phyloP scores from a whole-genome alignment of 1,140 invertebrate genomes.

The Frieseomelitta varia region DNA sequence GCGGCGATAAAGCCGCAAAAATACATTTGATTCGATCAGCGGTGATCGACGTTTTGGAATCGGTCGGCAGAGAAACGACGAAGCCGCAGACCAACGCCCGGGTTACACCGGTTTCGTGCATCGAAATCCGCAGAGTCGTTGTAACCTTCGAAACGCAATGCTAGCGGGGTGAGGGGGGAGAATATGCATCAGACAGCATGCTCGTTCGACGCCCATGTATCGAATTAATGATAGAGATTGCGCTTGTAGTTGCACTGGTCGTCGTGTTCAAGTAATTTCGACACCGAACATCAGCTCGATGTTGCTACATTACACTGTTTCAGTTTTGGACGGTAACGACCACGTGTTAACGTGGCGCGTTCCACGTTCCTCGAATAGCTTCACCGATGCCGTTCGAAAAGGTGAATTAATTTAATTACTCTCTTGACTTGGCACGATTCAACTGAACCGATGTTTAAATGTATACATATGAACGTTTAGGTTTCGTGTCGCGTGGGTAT shows the following conservation, averaged over 20 bases:
- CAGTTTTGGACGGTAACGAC: no score
- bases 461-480: no score
- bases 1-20: slow-evolving; percentile 32
- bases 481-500: no score
- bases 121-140: not conserved
- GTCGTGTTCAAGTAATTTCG: not conserved
- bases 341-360: not conserved
- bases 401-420: no score
- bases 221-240: slow-evolving; percentile 12
- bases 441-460: no score
- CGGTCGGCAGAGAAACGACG: not conserved
- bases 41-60: slow-evolving; percentile 41
- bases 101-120: not conserved
- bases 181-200: not conserved
- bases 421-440: no score
- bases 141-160: not conserved
- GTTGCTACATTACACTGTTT: no score
- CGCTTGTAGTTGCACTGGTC: not conserved
- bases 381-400: no score
- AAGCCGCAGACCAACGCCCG: not conserved
- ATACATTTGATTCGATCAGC: slow-evolving; percentile 45
- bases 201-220: not conserved
- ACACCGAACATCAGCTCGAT: no score
- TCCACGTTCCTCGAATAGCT: not conserved
- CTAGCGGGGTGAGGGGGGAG: no score